phyloP scores from a whole-genome alignment of 2,797 vertebrate genomes.

The Poeciliopsis turneri region DNA sequence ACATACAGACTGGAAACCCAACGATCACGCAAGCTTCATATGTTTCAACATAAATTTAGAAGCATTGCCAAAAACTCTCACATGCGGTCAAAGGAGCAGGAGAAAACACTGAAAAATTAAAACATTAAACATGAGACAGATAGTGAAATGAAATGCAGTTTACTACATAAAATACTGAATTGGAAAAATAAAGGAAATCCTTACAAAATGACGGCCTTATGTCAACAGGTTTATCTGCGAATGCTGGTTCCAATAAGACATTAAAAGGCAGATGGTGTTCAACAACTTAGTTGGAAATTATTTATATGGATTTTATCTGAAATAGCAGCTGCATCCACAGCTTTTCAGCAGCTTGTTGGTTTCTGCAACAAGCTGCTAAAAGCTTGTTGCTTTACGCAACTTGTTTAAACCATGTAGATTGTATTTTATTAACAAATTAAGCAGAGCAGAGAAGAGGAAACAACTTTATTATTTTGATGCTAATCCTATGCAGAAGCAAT shows the following conservation, averaged over 20 bases:
- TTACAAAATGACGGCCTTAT: background rate
- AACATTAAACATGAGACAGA: background rate
- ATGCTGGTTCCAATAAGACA: background rate
- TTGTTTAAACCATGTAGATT: background rate
- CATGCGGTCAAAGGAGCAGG: background rate
- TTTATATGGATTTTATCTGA: background rate
- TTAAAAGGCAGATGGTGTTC: background rate
- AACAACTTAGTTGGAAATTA: background rate
- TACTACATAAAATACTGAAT: background rate
- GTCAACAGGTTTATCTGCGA: background rate
- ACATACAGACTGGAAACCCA: background rate
- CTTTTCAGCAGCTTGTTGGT: background rate
- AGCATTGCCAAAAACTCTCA: background rate
- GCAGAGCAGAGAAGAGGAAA: background rate
- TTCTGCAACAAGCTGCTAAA: too few relatives aligned
- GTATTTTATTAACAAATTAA: background rate
- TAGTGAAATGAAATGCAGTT: background rate
- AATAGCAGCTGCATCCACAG: background rate
- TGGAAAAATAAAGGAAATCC: background rate
- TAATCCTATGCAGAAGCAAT: background rate
- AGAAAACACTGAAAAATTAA: background rate
- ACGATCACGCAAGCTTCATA: background rate
- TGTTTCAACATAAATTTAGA: background rate
- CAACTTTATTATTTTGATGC: background rate
- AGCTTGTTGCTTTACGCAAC: background rate